phyloP scores from a whole-genome alignment of 2,888 invertebrate species.

The Lampropteryx suffumata region DNA sequence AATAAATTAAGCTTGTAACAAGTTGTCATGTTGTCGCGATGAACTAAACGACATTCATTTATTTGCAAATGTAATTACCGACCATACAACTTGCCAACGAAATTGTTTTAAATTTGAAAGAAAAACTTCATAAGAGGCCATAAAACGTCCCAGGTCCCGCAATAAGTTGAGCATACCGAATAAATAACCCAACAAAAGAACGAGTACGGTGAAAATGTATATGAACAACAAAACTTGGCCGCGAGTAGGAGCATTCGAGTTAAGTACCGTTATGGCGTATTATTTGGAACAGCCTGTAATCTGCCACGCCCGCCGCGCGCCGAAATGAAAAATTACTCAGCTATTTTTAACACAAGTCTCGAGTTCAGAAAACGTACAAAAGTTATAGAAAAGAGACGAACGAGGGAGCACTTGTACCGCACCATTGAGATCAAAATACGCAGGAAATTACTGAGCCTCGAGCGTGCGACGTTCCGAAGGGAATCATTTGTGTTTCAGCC shows the following conservation, averaged over 20 bases:
- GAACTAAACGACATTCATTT: conserved; percentile 40
- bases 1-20: conserved; percentile 33
- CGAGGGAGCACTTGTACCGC: conserved; percentile 79
- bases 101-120: conserved; percentile 56
- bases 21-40: conserved; percentile 30
- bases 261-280: conserved; percentile 73
- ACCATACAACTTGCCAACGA: conserved; percentile 43
- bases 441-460: conserved; percentile 77
- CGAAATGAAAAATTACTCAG: conserved; percentile 81
- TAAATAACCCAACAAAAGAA: conserved; percentile 62
- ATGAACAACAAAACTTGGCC: conserved; percentile 66
- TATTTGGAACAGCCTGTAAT: conserved; percentile 80
- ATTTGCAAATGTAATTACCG: conserved; percentile 50
- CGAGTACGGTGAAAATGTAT: conserved; percentile 61
- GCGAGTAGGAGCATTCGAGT: conserved; percentile 66
- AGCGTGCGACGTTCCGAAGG: conserved; percentile 58
- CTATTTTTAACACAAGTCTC: conserved; percentile 79
- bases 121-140: conserved; percentile 63
- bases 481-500: conserved; percentile 77
- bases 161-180: conserved; percentile 58
- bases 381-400: conserved; percentile 79
- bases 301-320: conserved; percentile 78
- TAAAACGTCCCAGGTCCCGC: conserved; percentile 56
- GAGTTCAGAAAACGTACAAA: conserved; percentile 80
- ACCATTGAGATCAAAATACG: conserved; percentile 82